Evolutionary conservation across 2,888 invertebrate species (phyloP), one percentile per base, ranked within the genome.

Genomic region (Brenthis daphne): DNA sequence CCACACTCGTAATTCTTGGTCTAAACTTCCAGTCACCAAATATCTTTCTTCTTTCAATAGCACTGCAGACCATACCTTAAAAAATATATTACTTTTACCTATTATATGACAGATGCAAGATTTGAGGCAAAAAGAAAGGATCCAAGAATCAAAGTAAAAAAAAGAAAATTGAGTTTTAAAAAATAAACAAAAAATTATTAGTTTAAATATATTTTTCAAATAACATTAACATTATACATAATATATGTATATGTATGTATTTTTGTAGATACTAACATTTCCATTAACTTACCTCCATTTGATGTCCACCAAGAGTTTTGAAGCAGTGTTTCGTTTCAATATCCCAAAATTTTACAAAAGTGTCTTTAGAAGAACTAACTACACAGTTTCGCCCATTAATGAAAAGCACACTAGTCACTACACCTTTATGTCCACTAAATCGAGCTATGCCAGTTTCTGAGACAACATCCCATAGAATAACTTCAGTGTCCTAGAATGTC

Each of bases 271-370:
- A 37, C 33, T 54, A 64, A 48, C 50, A 64, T 58, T 57, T 63
- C 65, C 29, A 64, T 56, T 70, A 33, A 53, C 16, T 73, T 89
- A 96, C 96, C 93, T 98, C 98, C 74, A 96, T 95, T 79, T 95
- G 94, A 88, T 97, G 97, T 69, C 98, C 98, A 54, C 97, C 96
- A 63, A 99, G 92, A 3, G 99, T 99, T 86, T 97, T 97, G 81
- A 99, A 99, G 85, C 99, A 99, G 81, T 98, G 97, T 79, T 98
- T 97, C 6, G 98, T 98, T 76, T 97, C 96, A 75, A 99, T 93
- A 86, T 99, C 98, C 99, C 99, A 99, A 85, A 99, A 98, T 87
- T 99, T 99, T 0, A 99, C 95, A 84, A 97, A 97, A 11, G 97
- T 97, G 85, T 99, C 99, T 86, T 98, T 98, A 0, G 99, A 98